Conservation (phyloP, 1,140 invertebrate genomes). For the Leucophenga varia region DNA sequence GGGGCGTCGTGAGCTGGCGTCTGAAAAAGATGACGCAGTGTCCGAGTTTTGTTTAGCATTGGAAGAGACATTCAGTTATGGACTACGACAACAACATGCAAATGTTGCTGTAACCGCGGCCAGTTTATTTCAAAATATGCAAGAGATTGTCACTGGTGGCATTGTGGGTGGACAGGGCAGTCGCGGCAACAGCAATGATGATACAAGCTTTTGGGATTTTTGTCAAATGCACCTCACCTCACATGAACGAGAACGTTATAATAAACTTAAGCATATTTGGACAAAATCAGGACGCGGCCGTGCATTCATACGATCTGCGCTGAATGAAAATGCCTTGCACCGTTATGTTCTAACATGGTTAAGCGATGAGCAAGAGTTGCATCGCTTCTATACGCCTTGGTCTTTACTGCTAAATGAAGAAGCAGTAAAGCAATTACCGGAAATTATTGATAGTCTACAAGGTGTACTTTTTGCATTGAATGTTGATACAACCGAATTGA, state of each 20-base stretch:
- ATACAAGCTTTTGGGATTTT: slow-evolving; percentile 62
- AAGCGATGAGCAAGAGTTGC: slow-evolving; percentile 59
- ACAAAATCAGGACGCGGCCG: slow-evolving; percentile 75
- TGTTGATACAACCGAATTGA: slow-evolving; percentile 77
- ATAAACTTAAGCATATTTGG: slow-evolving; percentile 70
- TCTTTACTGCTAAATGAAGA: slow-evolving; percentile 77
- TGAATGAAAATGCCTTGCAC: slow-evolving; percentile 83
- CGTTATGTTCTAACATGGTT: slow-evolving; percentile 73
- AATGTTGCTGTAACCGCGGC: slow-evolving; percentile 26
- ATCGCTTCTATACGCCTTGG: slow-evolving; percentile 75
- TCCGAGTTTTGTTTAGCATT: slow-evolving; percentile 64
- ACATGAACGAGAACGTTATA: slow-evolving; percentile 79
- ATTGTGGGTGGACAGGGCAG: slow-evolving; percentile 5
- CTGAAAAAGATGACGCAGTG: slow-evolving; percentile 69
- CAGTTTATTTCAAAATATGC: slow-evolving; percentile 45
- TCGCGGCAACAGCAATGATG: slow-evolving; percentile 17
- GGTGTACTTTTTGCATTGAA: slow-evolving; percentile 83
- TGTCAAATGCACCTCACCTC: slow-evolving; percentile 69
- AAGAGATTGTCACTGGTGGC: slow-evolving; percentile 43
- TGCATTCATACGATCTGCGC: slow-evolving; percentile 78
- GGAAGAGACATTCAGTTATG: slow-evolving; percentile 68
- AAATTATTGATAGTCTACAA: slow-evolving; percentile 74
- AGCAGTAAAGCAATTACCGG: slow-evolving; percentile 71
- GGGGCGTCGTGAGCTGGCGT: slow-evolving; percentile 76
- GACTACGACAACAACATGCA: slow-evolving; percentile 56